These are phyloP conservation scores for Cremastobaeus sp. DNA, from an alignment of 2,888 invertebrate genomes.

Conservation along the genomic window DNA sequence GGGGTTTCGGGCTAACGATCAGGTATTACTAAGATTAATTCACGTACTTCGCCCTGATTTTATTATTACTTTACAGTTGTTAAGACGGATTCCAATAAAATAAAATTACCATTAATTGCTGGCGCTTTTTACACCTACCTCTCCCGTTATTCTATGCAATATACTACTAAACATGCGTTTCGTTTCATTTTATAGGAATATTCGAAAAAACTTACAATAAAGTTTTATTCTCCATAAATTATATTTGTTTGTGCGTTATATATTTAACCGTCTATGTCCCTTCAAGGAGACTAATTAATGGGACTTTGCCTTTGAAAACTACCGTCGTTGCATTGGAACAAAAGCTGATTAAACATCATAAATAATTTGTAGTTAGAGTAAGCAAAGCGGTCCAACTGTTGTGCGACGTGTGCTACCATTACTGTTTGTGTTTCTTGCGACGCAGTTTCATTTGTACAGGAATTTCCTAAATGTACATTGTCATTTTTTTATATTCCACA, in stretches of 20 bases:
- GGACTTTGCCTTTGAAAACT: slow-evolving; percentile 5
- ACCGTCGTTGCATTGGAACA: slow-evolving; percentile 1
- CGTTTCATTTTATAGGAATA: too few relatives aligned
- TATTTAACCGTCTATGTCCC: slow-evolving; percentile 1
- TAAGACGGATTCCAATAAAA: slow-evolving; percentile 55
- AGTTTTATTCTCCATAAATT: too few relatives aligned
- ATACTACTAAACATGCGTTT: too few relatives aligned
- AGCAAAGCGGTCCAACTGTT: too few relatives aligned
- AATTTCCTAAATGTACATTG: too few relatives aligned
- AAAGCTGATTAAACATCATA: slow-evolving; percentile 17
- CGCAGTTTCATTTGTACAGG: too few relatives aligned
- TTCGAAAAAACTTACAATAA: too few relatives aligned
- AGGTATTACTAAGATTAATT: slow-evolving; percentile 50
- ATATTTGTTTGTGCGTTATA: too few relatives aligned
- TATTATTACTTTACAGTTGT: slow-evolving; percentile 39
- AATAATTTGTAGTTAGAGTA: slow-evolving; percentile 33
- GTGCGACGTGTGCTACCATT: background rate
- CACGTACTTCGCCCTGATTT: slow-evolving; percentile 32
- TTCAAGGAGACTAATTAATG: slow-evolving; percentile 4
- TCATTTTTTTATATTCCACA: too few relatives aligned
- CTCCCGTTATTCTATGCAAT: too few relatives aligned
- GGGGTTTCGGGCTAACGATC: slow-evolving; percentile 48
- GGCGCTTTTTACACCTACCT: slow-evolving; percentile 13
- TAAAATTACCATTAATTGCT: slow-evolving; percentile 35
- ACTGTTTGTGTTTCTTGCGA: too few relatives aligned